Conservation (phyloP, 2,888 invertebrate genomes). For the Pterostichus madidus region DNA sequence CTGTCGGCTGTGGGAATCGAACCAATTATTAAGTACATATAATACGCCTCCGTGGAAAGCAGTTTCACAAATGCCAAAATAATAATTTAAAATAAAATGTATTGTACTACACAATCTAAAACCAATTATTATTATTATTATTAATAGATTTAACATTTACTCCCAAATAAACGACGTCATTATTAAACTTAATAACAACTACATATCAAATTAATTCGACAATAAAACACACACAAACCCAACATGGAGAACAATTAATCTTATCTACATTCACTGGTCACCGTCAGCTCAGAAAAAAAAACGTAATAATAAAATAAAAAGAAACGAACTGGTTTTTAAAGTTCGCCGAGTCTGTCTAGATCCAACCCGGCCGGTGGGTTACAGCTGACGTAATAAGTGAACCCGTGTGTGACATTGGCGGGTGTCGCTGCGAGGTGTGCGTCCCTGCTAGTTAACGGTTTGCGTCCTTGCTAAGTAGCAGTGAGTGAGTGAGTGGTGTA, state of each 20-base stretch:
- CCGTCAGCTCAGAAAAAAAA: slow-evolving; percentile 21
- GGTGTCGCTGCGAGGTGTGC: not conserved
- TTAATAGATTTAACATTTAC: slow-evolving; percentile 41
- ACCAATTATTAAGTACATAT: too few species aligned
- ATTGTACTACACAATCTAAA: not conserved
- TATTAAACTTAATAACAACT: slow-evolving; percentile 34
- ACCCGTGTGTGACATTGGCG: slow-evolving; percentile 27
- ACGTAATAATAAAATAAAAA: slow-evolving; percentile 42
- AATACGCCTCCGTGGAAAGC: too few species aligned
- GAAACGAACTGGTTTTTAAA: slow-evolving; percentile 50
- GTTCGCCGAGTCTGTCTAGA: slow-evolving; percentile 31
- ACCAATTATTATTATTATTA: slow-evolving; percentile 24
- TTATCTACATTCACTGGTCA: slow-evolving; percentile 23
- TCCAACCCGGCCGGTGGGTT: not conserved
- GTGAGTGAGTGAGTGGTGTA: not conserved
- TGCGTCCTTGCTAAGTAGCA: slow-evolving; percentile 32
- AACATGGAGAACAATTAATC: slow-evolving; percentile 25
- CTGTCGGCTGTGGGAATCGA: too few species aligned
- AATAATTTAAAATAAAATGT: slow-evolving; percentile 15
- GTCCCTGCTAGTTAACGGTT: slow-evolving; percentile 25
- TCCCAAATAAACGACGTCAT: not conserved
- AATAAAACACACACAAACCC: slow-evolving; percentile 36
- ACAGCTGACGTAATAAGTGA: slow-evolving; percentile 25
- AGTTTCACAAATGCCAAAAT: slow-evolving; percentile 6
- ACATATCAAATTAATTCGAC: slow-evolving; percentile 48